Evolutionary conservation across 2,797 vertebrate species (phyloP).

Genomic region (Sebastes jordani): DNA sequence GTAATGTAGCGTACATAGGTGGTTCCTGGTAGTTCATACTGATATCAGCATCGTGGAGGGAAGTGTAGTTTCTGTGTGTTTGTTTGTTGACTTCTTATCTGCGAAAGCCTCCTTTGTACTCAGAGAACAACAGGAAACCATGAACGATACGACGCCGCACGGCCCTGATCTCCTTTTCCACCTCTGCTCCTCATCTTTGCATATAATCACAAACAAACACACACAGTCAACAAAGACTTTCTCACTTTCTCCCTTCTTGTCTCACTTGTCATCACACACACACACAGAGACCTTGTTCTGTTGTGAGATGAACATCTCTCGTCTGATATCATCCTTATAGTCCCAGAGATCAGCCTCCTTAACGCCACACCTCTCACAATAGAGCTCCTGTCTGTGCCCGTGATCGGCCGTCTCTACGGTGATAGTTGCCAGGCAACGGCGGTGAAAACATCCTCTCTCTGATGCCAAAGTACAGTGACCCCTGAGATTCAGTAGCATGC

Average conservation of each 20-base stretch:
- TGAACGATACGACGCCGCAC: background rate
- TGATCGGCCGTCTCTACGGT: background rate
- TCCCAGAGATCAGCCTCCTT: conserved; percentile 54
- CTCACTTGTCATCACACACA: conserved; percentile 7
- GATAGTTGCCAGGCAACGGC: conserved; percentile 47
- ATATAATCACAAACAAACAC: conserved; percentile 28
- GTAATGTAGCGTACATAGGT: background rate
- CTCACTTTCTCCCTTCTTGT: conserved; percentile 1
- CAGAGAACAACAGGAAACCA: conserved; percentile 20
- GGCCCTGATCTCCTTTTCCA: conserved; percentile 22
- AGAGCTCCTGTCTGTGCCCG: conserved; percentile 23
- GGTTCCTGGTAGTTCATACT: background rate
- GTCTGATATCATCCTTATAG: conserved; percentile 42
- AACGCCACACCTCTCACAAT: conserved; percentile 56
- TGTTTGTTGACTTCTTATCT: conserved; percentile 42
- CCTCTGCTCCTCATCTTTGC: conserved; percentile 19
- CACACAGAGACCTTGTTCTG: conserved; percentile 5
- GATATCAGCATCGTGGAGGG: background rate
- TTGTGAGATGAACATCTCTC: conserved; percentile 52
- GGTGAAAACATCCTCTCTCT: conserved; percentile 41
- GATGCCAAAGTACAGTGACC: conserved; percentile 29
- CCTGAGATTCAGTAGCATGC: background rate
- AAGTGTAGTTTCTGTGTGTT: background rate
- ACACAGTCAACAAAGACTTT: conserved; percentile 14
- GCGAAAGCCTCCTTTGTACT: conserved; percentile 38